Evolutionary conservation across 1,140 invertebrate species (phyloP).

Genomic region (Drosophila nigrodunni): DNA sequence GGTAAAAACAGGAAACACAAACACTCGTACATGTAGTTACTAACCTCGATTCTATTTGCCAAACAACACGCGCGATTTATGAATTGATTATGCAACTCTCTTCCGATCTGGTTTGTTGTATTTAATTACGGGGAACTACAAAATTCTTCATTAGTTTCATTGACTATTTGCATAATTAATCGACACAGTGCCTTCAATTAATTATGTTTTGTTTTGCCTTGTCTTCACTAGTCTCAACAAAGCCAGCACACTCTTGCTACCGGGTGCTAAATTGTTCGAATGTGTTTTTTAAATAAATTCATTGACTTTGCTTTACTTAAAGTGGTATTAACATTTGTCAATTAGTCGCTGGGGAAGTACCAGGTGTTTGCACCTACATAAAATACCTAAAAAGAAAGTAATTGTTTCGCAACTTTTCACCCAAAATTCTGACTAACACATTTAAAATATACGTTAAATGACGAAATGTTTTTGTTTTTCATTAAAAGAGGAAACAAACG

Average conservation of each 20-base stretch:
- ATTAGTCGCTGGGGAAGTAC: slow-evolving; percentile 2
- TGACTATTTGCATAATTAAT: no score
- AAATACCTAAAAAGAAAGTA: slow-evolving; percentile 30
- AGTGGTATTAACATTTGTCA: slow-evolving; percentile 6
- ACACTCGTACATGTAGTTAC: not conserved
- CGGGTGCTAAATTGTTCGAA: not conserved
- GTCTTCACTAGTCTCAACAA: not conserved
- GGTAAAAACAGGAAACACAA: slow-evolving; percentile 27
- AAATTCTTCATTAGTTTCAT: no score
- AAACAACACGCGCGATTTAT: slow-evolving; percentile 18
- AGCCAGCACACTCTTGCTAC: not conserved
- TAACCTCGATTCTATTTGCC: not conserved
- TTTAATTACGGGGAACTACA: no score
- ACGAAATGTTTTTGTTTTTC: slow-evolving; percentile 40
- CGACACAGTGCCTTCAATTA: not conserved
- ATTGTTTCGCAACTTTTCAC: slow-evolving; percentile 33
- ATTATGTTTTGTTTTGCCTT: not conserved
- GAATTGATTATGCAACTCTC: not conserved
- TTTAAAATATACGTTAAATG: slow-evolving; percentile 55
- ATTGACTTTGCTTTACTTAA: not conserved
- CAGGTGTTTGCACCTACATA: not conserved
- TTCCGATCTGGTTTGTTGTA: not conserved
- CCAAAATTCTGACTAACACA: slow-evolving; percentile 47
- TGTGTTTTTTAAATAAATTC: not conserved
- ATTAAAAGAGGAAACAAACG: slow-evolving; percentile 5